Conservation (phyloP, 2,113 vertebrate genomes). For the Falcunculus frontatus region DNA sequence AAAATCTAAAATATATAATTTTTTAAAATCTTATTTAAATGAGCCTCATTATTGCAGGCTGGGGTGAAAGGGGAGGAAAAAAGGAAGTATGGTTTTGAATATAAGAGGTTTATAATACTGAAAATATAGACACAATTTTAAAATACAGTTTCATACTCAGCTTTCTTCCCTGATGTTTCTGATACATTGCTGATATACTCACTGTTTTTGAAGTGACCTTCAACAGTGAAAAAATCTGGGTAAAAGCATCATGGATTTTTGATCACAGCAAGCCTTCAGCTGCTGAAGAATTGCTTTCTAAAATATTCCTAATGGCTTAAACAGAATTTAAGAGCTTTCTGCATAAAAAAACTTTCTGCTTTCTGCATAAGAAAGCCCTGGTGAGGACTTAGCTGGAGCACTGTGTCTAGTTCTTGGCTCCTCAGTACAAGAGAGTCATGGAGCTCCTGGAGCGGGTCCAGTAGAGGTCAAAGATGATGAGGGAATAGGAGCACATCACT, state of each 20-base stretch:
- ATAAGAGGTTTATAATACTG: background rate
- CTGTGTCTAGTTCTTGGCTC: background rate
- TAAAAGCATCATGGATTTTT: background rate
- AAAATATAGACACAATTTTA: background rate
- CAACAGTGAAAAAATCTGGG: background rate
- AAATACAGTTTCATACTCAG: background rate
- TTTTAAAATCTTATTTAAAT: background rate
- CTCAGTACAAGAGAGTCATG: background rate
- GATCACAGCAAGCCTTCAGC: background rate
- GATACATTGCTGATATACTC: background rate
- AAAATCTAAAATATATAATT: background rate
- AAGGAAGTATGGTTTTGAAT: background rate
- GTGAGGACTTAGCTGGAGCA: background rate
- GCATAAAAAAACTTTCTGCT: background rate
- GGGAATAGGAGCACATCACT: background rate
- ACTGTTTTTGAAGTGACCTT: background rate
- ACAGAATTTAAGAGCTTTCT: background rate
- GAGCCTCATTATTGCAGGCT: background rate
- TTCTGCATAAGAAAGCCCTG: background rate
- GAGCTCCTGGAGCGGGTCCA: accelerated
- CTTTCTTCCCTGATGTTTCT: background rate
- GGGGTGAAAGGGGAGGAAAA: background rate
- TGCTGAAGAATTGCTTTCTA: background rate
- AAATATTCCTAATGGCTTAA: background rate
- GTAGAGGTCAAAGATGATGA: background rate